These are phyloP conservation scores for Phocoena phocoena DNA, from an alignment of 2,113 vertebrate species.

Conservation along the genomic window DNA sequence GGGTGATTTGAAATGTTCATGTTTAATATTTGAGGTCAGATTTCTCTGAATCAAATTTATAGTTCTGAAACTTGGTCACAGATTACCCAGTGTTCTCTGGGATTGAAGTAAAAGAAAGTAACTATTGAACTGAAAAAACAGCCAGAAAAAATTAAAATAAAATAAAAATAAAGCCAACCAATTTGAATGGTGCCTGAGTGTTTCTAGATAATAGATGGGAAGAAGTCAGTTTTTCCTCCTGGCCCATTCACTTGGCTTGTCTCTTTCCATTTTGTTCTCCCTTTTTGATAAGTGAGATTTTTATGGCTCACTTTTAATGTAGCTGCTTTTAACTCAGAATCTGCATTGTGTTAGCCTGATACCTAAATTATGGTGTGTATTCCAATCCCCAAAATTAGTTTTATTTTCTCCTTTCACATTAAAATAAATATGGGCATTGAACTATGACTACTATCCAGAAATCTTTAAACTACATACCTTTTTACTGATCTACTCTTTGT, in stretches of 20 bases:
- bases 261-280: background rate
- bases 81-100: background rate
- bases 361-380: background rate
- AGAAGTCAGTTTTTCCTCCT: background rate
- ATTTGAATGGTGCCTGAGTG: background rate
- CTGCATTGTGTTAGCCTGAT: background rate
- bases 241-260: background rate
- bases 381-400: background rate
- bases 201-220: background rate
- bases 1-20: background rate
- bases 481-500: background rate
- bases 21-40: background rate
- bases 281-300: background rate
- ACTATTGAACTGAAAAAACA: background rate
- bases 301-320: background rate
- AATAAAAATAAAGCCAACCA: background rate
- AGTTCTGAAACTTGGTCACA: background rate
- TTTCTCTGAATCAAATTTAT: constrained; percentile 46
- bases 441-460: background rate
- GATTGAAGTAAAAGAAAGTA: constrained; percentile 7
- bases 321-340: background rate
- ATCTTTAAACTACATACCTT: background rate
- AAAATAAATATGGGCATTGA: background rate
- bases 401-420: background rate
- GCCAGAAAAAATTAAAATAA: background rate